These are phyloP conservation scores for Drosophila mimica DNA, from an alignment of 2,888 invertebrate species.

Conservation along the genomic window DNA sequence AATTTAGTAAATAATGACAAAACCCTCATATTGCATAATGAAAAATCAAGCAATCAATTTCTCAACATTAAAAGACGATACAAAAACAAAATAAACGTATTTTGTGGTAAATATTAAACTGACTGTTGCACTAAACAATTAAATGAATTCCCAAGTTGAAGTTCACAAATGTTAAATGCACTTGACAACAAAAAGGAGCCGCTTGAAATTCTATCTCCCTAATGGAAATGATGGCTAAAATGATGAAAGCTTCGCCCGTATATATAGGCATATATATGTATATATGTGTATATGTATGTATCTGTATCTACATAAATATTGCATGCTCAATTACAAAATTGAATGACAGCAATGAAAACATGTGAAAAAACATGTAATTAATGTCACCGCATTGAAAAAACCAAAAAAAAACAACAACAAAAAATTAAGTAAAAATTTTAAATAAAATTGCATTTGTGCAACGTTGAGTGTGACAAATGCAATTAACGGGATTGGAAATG, in stretches of 20 bases:
- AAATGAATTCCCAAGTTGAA: neutral
- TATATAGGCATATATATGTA: neutral
- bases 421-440: neutral
- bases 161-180: constrained; percentile 42
- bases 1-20: neutral
- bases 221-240: constrained; percentile 42
- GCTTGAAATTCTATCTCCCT: constrained; percentile 33
- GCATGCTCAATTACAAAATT: constrained; percentile 22
- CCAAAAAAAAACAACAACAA: no score
- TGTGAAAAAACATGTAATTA: constrained; percentile 30
- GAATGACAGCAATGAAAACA: neutral
- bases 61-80: no score
- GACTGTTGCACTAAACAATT: neutral
- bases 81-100: neutral
- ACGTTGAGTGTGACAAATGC: constrained; percentile 47
- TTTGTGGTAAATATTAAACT: neutral
- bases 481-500: constrained; percentile 41
- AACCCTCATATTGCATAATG: neutral
- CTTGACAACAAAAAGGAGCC: constrained; percentile 39
- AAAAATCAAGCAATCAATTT: neutral
- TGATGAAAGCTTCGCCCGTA: constrained; percentile 28
- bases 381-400: constrained; percentile 7
- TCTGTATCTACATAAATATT: constrained; percentile 8
- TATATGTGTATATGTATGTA: neutral
- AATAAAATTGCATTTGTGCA: constrained; percentile 4